A percentile compares a stretch with the other conserved stretches of the same genome.
These are phyloP conservation scores for Acipenser oxyrinchus DNA, from an alignment of 2,797 vertebrate species.

Conservation along the genomic window DNA sequence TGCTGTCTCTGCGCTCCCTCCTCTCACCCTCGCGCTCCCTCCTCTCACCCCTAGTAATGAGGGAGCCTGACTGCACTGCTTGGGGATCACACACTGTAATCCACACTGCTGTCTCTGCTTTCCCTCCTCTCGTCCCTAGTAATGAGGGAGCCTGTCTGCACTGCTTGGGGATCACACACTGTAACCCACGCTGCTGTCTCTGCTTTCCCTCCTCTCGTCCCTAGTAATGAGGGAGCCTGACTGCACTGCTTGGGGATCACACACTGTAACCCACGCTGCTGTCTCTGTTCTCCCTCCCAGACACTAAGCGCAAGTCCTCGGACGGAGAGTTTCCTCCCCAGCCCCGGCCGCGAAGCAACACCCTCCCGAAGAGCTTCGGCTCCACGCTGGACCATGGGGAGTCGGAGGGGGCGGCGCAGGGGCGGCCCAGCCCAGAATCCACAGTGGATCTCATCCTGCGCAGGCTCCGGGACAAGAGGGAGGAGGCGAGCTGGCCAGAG, in stretches of 20 bases:
- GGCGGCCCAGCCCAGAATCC: conserved; percentile 72
- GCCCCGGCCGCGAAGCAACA: conserved; percentile 88
- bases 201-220: too few species aligned
- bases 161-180: too few species aligned
- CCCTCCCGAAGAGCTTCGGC: conserved; percentile 94
- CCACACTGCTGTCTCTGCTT: not conserved
- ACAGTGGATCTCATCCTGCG: conserved; percentile 84
- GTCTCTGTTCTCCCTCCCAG: conserved; percentile 40
- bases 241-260: not conserved
- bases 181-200: conserved; percentile 58
- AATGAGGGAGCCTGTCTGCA: too few species aligned
- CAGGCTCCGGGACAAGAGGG: conserved; percentile 75
- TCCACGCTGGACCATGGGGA: conserved; percentile 81
- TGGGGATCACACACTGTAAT: not conserved
- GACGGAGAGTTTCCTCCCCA: conserved; percentile 84
- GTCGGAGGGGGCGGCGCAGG: conserved; percentile 56
- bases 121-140: not conserved
- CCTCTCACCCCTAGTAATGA: not conserved
- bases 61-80: too few species aligned
- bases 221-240: too few species aligned
- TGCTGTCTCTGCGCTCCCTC: too few species aligned
- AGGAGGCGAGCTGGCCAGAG: conserved; percentile 84
- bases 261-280: not conserved
- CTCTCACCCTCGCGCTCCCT: too few species aligned
- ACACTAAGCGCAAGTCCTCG: conserved; percentile 80